Base-by-base conservation (phyloP, 2,113 vertebrate species). In the Hyaena hyaena region DNA sequence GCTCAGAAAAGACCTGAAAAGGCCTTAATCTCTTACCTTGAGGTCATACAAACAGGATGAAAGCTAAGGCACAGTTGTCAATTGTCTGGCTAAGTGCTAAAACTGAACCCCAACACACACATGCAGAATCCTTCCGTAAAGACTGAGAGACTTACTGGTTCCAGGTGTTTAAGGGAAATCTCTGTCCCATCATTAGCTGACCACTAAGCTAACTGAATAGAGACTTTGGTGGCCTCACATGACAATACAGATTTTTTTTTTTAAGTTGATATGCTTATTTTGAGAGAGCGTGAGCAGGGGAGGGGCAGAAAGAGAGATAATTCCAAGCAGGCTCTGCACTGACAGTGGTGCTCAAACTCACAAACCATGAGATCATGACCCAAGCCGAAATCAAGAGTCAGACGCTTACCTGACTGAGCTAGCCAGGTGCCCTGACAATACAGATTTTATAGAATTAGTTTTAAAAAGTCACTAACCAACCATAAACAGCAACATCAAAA, bases 81-180 rank as follows among this genome's bases (percentile, higher is more conserved):
- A 24, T 33, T 90, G 35, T 55, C 53, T 77, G 55, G 28, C 11
- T 85, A n/a, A 85, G 17, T 66, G 28, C 26, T 85, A 58, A 76
- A 76, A 35, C 16, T 15, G 17, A n/a, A 39, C 39, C 43, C 45
- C 69, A 74, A 85, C 33, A 74, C 45, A 61, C 48, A 43, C 24
- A 48, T 43, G 35, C 50, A 33, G 3, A 61, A 71, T 43, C 43
- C 45, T 58, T 85, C 26, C 65, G 71, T 33, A 85, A 63, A 76
- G 16, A 85, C 43, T 39, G 23, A 74, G 55, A 48, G 69, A 93
- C 45, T 53, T 33, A 93, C 6, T 85, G 33, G 33, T 53, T 66
- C 33, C 8, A 85, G 11, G 39, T 76, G n/a, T 93, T 76, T 93
- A 85, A 93, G 35, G 69, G 84, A 93, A 85, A 85, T 76, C 39